Conservation (phyloP, 2,113 vertebrate genomes). For the Coptodon rendalli region DNA sequence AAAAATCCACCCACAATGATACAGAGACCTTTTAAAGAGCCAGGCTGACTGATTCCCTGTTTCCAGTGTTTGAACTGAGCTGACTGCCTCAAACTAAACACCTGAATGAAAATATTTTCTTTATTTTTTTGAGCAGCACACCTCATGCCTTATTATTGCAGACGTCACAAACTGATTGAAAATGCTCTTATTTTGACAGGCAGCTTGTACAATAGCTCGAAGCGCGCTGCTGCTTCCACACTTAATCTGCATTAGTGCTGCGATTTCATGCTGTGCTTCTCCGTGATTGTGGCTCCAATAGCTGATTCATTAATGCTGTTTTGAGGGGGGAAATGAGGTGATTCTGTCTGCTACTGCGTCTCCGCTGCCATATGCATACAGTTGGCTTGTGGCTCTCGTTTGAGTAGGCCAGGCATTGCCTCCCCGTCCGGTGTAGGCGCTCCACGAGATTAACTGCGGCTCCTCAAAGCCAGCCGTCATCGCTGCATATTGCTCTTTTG, state of each 20-base stretch:
- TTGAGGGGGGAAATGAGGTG: neutral
- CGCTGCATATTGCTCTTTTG: constrained; percentile 28
- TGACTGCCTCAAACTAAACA: neutral
- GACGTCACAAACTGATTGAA: neutral
- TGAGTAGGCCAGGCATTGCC: constrained; percentile 34
- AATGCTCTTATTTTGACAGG: constrained; percentile 7
- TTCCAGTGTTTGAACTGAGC: neutral
- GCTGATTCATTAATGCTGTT: constrained; percentile 44
- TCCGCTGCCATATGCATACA: constrained; percentile 35
- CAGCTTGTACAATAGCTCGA: neutral
- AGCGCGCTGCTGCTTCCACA: constrained; percentile 1
- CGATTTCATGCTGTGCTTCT: constrained; percentile 23
- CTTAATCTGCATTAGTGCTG: constrained; percentile 20
- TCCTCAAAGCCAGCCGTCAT: constrained; percentile 27
- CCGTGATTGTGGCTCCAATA: constrained; percentile 10
- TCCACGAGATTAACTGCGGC: constrained; percentile 45
- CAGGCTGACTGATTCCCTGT: neutral
- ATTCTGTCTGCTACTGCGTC: neutral
- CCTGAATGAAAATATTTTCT: neutral
- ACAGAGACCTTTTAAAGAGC: neutral
- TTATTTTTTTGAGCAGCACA: neutral
- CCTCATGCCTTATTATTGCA: neutral
- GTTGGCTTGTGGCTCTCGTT: constrained; percentile 11
- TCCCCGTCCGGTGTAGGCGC: constrained; percentile 14
- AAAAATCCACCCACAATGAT: neutral